Percentiles rank a stretch among this genome's conserved stretches.
phyloP scores from a whole-genome alignment of 1,140 invertebrate species.

The Pomacea maculata region DNA sequence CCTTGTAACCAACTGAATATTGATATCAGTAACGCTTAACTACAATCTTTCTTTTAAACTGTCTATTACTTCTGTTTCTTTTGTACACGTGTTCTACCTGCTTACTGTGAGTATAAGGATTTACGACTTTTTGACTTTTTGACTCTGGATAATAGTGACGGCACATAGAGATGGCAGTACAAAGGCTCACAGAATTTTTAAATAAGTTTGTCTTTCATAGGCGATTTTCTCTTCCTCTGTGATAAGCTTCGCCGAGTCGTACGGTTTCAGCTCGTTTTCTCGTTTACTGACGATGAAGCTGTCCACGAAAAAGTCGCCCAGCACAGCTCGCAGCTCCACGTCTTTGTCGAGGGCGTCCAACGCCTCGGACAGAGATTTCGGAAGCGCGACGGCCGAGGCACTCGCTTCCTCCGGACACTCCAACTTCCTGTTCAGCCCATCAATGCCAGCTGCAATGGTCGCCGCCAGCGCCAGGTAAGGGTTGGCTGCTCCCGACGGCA shows the following conservation, averaged over 20 bases:
- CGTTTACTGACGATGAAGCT: neutral
- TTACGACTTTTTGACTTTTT: no score
- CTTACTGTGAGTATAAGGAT: no score
- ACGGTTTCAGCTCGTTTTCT: slow-evolving; percentile 5
- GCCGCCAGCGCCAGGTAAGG: slow-evolving; percentile 42
- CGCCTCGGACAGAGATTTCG: slow-evolving; percentile 15
- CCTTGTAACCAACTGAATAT: no score
- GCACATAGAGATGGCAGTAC: no score
- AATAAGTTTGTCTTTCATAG: slow-evolving; percentile 8
- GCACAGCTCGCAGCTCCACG: neutral
- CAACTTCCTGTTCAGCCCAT: slow-evolving; percentile 36
- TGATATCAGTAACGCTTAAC: no score
- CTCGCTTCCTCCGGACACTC: slow-evolving; percentile 16
- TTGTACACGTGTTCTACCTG: no score
- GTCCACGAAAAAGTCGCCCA: slow-evolving; percentile 17
- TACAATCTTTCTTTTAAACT: no score
- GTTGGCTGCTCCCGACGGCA: slow-evolving; percentile 32
- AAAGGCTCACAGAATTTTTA: neutral
- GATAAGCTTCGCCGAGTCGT: neutral
- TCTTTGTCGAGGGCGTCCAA: slow-evolving; percentile 20
- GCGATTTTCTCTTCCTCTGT: slow-evolving; percentile 8
- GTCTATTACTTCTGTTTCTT: no score
- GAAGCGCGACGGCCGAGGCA: neutral
- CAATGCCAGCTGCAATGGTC: slow-evolving; percentile 43
- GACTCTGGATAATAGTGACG: no score